Conservation (phyloP, 2,113 vertebrate genomes). For the Ictidomys tridecemlineatus region DNA sequence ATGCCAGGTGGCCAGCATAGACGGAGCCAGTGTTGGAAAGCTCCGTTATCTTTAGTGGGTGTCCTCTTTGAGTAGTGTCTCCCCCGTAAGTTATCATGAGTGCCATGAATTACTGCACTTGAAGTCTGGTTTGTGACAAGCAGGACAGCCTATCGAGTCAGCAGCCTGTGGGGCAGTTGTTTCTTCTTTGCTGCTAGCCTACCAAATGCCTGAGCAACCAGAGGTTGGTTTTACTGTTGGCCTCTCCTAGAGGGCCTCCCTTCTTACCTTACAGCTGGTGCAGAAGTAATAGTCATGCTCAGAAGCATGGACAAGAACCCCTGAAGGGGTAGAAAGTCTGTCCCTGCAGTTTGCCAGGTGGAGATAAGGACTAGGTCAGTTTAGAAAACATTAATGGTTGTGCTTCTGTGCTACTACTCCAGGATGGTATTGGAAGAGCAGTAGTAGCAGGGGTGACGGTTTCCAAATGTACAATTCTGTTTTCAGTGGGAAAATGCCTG, state of each 20-base stretch:
- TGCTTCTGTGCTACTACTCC: background rate
- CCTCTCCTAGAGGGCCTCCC: background rate
- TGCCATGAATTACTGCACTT: background rate
- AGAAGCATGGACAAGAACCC: background rate
- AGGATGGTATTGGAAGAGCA: background rate
- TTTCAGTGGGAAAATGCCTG: background rate
- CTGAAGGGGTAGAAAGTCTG: background rate
- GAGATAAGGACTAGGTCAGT: background rate
- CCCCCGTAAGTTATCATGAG: background rate
- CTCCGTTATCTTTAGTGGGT: too few relatives aligned
- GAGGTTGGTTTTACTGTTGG: background rate
- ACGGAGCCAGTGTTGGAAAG: accelerated
- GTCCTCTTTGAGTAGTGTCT: background rate
- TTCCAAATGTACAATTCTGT: background rate
- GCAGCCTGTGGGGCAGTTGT: background rate
- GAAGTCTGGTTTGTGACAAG: background rate
- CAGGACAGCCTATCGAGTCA: background rate
- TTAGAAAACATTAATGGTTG: background rate
- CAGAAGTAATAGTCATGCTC: background rate
- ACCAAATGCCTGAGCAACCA: background rate
- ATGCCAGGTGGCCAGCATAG: background rate
- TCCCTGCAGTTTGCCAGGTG: background rate
- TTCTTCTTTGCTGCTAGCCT: background rate
- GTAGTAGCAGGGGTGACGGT: too few relatives aligned
- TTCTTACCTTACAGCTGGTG: too few relatives aligned